These are phyloP conservation scores for Diploscapter pachys DNA, from an alignment of 1,140 invertebrate species.

Conservation along the genomic window DNA sequence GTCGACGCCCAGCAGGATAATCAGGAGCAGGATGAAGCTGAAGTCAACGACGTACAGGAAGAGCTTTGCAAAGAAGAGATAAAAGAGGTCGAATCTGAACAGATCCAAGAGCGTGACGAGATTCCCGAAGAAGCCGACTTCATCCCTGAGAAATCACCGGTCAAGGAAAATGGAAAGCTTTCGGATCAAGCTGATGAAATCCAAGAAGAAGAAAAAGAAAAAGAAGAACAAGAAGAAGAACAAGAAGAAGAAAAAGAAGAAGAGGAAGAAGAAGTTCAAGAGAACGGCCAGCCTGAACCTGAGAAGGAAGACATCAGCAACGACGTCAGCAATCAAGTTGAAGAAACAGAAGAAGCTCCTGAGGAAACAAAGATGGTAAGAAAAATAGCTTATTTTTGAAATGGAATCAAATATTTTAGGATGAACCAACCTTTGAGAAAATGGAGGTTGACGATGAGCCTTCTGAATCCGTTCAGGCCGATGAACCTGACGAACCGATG, in stretches of 20 bases:
- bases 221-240: conserved; percentile 5
- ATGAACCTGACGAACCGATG: no score
- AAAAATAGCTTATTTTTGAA: no score
- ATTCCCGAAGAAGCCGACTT: no score
- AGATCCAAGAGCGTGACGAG: no score
- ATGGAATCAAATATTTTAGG: no score
- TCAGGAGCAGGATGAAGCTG: no score
- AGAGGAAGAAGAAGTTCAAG: conserved; percentile 6
- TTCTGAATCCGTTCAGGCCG: no score
- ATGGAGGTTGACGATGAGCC: no score
- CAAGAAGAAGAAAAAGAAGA: neutral
- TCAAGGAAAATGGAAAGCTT: neutral
- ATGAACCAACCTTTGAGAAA: no score
- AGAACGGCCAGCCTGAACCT: neutral
- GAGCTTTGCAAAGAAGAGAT: conserved; percentile 12
- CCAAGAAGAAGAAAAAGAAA: conserved; percentile 12
- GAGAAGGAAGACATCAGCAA: conserved; percentile 2
- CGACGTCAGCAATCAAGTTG: conserved; percentile 10
- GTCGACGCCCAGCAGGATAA: no score
- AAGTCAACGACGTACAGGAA: neutral
- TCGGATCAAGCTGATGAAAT: conserved; percentile 7
- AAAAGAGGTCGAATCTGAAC: no score
- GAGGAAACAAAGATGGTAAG: no score
- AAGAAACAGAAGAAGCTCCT: neutral
- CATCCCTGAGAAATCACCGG: neutral